Percentiles rank a stretch among this genome's conserved stretches.
Conservation (phyloP, 2,888 invertebrate genomes). For the Drosophila emarginata region DNA sequence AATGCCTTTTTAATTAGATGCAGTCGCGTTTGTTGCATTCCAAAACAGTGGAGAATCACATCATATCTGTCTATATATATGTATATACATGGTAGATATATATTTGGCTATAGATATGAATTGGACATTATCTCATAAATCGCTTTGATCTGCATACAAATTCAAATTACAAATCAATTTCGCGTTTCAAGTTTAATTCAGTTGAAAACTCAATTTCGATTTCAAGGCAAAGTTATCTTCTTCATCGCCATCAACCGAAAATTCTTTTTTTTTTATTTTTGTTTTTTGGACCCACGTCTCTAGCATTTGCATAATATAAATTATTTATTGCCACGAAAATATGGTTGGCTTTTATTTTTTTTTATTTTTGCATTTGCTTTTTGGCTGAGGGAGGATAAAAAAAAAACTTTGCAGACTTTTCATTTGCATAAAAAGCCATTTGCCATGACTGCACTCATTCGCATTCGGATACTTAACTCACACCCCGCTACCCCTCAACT, state of each 20-base stretch:
- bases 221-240: slow-evolving; percentile 56
- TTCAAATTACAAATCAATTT: slow-evolving; percentile 77
- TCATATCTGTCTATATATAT: slow-evolving; percentile 9
- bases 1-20: slow-evolving; percentile 75
- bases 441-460: slow-evolving; percentile 16
- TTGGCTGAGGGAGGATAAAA: slow-evolving; percentile 5
- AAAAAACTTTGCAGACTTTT: slow-evolving; percentile 57
- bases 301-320: slow-evolving; percentile 75
- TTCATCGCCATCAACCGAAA: slow-evolving; percentile 39
- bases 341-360: slow-evolving; percentile 30
- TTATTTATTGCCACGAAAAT: slow-evolving; percentile 77
- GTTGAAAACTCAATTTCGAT: slow-evolving; percentile 56
- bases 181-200: slow-evolving; percentile 73
- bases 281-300: slow-evolving; percentile 52
- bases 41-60: slow-evolving; percentile 42
- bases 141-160: slow-evolving; percentile 53
- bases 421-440: slow-evolving; percentile 63
- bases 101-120: slow-evolving; percentile 18
- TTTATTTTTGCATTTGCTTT: not conserved
- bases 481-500: no score
- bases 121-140: slow-evolving; percentile 13
- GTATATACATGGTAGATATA: slow-evolving; percentile 13
- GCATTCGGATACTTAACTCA: slow-evolving; percentile 19
- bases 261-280: slow-evolving; percentile 31
- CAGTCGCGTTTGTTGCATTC: slow-evolving; percentile 66